A percentile compares a stretch with the other conserved stretches of the same genome.
Conservation (phyloP, 2,888 invertebrate genomes). For the Calliscelio sp. region DNA sequence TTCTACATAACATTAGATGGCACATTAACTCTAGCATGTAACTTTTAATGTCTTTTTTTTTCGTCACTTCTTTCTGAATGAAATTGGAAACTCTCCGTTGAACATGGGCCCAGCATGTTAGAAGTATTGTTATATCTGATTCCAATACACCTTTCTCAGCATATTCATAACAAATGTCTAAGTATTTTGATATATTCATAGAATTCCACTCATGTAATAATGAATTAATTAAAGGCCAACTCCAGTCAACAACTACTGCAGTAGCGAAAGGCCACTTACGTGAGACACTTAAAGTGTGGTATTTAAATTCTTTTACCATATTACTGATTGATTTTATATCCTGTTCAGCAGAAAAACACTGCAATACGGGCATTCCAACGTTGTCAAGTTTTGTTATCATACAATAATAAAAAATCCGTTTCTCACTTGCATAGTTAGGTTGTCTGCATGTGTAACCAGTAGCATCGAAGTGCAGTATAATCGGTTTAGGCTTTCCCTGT, state of each 20-base stretch:
- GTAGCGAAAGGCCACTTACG: conserved; percentile 55
- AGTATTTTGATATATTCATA: conserved; percentile 43
- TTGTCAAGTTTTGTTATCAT: conserved; percentile 11
- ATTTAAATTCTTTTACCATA: conserved; percentile 55
- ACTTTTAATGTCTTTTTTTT: conserved; percentile 35
- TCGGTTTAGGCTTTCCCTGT: background rate
- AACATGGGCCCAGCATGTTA: conserved; percentile 68
- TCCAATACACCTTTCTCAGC: background rate
- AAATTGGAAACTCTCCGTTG: conserved; percentile 60
- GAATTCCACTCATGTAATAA: conserved; percentile 26
- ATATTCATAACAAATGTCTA: conserved; percentile 46
- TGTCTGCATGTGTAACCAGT: conserved; percentile 40
- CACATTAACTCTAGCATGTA: conserved; percentile 63
- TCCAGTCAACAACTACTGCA: conserved; percentile 56
- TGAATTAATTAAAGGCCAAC: conserved; percentile 58
- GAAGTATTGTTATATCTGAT: conserved; percentile 20
- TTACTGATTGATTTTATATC: conserved; percentile 38
- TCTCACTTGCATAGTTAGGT: conserved; percentile 13
- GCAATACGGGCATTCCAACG: conserved; percentile 16
- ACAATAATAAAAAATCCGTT: conserved; percentile 62
- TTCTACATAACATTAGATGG: conserved; percentile 54
- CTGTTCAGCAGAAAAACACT: conserved; percentile 64
- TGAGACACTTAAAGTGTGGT: conserved; percentile 35
- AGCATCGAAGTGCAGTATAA: conserved; percentile 66
- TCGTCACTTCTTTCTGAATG: conserved; percentile 34